Evolutionary conservation across 2,797 vertebrate genomes (phyloP).

Genomic region (Xenentodon cancila): DNA sequence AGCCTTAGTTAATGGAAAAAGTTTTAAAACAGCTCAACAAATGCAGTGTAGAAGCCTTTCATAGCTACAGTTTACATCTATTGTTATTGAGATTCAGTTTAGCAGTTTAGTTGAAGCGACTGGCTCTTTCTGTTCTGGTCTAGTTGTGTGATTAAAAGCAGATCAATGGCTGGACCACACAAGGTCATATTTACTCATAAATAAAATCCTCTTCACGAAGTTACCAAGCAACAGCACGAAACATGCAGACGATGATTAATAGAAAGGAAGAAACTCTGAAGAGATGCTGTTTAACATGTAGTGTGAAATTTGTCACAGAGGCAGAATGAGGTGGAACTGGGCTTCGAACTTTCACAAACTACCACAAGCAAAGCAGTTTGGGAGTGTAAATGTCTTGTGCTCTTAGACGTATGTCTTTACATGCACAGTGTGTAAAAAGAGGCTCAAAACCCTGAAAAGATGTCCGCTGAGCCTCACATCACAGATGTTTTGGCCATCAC

Average conservation of each 20-base stretch:
- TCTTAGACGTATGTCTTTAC: slow-evolving; percentile 16
- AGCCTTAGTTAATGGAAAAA: too few species aligned
- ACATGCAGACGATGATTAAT: neutral
- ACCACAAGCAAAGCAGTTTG: slow-evolving; percentile 21
- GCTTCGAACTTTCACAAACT: slow-evolving; percentile 38
- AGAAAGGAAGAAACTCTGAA: slow-evolving; percentile 6
- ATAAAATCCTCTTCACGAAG: neutral
- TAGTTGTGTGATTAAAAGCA: slow-evolving; percentile 1
- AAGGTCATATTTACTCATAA: slow-evolving; percentile 4
- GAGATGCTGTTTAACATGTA: slow-evolving; percentile 46
- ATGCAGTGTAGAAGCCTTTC: too few species aligned
- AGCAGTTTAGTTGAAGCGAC: too few species aligned
- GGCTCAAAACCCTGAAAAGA: neutral
- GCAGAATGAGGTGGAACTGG: slow-evolving; percentile 23
- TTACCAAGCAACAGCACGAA: slow-evolving; percentile 12
- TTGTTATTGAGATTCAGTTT: too few species aligned
- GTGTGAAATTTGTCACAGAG: slow-evolving; percentile 45
- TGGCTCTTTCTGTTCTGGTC: too few species aligned
- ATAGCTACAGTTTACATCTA: too few species aligned
- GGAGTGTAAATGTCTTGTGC: slow-evolving; percentile 44
- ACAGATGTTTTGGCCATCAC: slow-evolving; percentile 20
- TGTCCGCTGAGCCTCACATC: neutral
- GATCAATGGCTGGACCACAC: neutral
- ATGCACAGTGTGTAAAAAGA: neutral
- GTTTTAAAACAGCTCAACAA: too few species aligned